Conservation (phyloP, 2,113 vertebrate species). For the Tenebrosternarchus preto region DNA sequence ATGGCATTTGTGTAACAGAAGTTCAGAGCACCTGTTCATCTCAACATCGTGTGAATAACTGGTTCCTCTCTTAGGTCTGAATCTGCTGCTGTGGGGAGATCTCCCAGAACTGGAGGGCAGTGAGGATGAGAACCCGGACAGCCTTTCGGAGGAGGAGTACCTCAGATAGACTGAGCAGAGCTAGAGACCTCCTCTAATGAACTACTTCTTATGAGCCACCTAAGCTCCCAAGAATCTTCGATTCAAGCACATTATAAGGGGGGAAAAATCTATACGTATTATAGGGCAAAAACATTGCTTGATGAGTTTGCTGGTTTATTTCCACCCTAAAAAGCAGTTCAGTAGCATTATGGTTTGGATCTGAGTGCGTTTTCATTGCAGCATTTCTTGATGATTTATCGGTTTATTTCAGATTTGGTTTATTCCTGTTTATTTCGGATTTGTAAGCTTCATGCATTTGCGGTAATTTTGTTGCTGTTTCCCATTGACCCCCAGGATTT, state of each 20-base stretch:
- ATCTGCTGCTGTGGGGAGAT: conserved; percentile 91
- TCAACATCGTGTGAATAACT: neutral
- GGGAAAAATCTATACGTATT: neutral
- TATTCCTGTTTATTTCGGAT: neutral
- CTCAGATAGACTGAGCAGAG: conserved; percentile 71
- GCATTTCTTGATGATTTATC: neutral
- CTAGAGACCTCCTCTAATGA: conserved; percentile 12
- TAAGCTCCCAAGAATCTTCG: neutral
- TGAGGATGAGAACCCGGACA: conserved; percentile 79
- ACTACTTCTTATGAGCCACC: neutral
- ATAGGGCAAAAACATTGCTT: conserved; percentile 1
- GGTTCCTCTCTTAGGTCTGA: conserved; percentile 79
- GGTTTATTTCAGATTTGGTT: neutral
- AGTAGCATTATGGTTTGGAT: conserved; percentile 1
- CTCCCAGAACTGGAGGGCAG: conserved; percentile 88
- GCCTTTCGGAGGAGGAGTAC: conserved; percentile 83
- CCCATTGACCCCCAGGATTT: no score
- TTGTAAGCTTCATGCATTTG: neutral
- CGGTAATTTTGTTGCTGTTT: neutral
- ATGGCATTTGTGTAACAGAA: no score
- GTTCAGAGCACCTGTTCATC: no score
- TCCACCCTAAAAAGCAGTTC: neutral
- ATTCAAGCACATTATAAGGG: conserved; percentile 31
- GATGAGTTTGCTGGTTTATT: neutral
- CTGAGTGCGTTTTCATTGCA: conserved; percentile 12